Evolutionary conservation across 2,888 invertebrate species (phyloP).

Genomic region (Drosophila peninsularis): DNA sequence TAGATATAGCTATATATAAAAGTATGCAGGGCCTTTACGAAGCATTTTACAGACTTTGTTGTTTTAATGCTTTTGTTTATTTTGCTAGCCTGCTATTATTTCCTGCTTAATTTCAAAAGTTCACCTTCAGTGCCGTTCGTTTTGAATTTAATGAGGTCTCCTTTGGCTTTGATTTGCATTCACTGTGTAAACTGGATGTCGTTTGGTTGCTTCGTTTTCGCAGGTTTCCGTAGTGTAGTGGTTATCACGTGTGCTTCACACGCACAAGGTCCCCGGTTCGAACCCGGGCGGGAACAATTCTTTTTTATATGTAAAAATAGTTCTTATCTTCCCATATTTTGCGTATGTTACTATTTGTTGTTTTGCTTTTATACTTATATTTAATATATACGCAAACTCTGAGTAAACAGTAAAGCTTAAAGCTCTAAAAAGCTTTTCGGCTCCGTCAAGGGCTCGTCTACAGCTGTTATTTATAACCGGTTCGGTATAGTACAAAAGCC

Average conservation of each 20-base stretch:
- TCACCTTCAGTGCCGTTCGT: background rate
- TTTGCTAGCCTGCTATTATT: background rate
- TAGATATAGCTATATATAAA: background rate
- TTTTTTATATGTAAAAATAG: background rate
- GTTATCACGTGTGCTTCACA: slow-evolving; percentile 84
- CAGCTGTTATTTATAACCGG: background rate
- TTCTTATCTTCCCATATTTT: background rate
- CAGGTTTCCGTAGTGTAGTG: slow-evolving; percentile 83
- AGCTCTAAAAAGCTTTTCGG: slow-evolving; percentile 40
- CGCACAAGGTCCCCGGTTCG: slow-evolving; percentile 84
- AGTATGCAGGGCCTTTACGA: background rate
- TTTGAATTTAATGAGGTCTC: background rate
- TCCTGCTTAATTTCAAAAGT: background rate
- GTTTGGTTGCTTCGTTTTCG: rapidly evolving
- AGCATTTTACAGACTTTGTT: background rate
- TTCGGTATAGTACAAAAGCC: background rate
- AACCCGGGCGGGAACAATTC: slow-evolving; percentile 83
- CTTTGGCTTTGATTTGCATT: background rate
- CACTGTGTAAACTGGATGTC: background rate
- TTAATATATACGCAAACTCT: background rate
- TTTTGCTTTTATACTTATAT: background rate
- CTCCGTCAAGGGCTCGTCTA: background rate
- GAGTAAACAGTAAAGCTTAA: background rate
- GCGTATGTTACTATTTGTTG: background rate
- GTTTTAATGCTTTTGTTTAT: slow-evolving; percentile 6